Base-by-base conservation (phyloP, 2,888 invertebrate species). In the Nesidiocoris tenuis region DNA sequence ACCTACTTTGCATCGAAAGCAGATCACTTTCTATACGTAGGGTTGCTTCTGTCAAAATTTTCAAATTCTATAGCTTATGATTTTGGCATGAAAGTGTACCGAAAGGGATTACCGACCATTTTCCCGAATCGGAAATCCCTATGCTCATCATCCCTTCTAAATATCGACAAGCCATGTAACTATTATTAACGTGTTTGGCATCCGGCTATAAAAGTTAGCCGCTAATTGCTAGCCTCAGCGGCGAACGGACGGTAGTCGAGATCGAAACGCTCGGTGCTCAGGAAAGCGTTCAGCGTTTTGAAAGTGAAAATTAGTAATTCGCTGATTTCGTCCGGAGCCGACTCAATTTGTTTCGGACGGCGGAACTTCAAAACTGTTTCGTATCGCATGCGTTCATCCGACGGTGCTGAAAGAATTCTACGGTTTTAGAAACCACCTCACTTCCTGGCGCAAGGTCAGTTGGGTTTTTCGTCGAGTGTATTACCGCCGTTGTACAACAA, bases 281-380 rank as follows among this genome's bases (percentile, higher is more conserved):
- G 63, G 72, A 72, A 72, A 72, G 72, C 72, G 72, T 72, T 19
- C 72, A 25, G 17, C 63, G 22, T 72, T 72, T 72, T 63, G 72
- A 72, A 72, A 72, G 72, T 72, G 72, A 72, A 72, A 72, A 72
- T 72, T 72, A 72, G 72, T 22, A 72, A 72, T 72, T 54, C 39
- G 19, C 61, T 61, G 63, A 72, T 54, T n/a, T 72, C 63, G 39
- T 17, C 19, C 19, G 17, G 59, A 18, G 18, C 61, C 72, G 72
- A 72, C 25, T 72, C 61, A 70, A 70, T 70, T 70, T 57, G 70
- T 70, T 70, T 59, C 70, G 59, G 18, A 25, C 21, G 57, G 57
- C 39, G 12, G 39, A n/a, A n/a, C n/a, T 39, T 39, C 39, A 12
- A 12, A 39, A 39, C 39, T 39, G 39, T 39, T 39, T 39, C 39